These are phyloP conservation scores for Epinephelus awoara DNA, from an alignment of 2,797 vertebrate genomes.

Conservation along the genomic window DNA sequence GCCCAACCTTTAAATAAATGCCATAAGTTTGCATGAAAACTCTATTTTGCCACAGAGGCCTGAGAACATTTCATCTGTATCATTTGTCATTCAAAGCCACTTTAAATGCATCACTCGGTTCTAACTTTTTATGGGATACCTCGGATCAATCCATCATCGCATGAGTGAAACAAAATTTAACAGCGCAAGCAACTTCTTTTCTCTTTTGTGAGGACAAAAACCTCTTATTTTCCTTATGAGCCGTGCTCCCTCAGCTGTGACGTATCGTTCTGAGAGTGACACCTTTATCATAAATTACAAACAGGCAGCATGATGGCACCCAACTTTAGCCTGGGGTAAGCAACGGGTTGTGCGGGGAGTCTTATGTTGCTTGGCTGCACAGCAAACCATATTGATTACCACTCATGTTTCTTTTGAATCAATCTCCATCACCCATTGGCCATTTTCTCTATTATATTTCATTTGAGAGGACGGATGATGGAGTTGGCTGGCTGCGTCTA, in stretches of 20 bases:
- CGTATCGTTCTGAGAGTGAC: slow-evolving; percentile 71
- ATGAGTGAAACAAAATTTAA: slow-evolving; percentile 53
- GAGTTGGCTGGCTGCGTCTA: slow-evolving; percentile 43
- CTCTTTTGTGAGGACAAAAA: slow-evolving; percentile 52
- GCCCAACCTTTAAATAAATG: slow-evolving; percentile 13
- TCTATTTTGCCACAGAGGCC: slow-evolving; percentile 2
- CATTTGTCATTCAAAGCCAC: slow-evolving; percentile 56
- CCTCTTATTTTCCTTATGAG: slow-evolving; percentile 67
- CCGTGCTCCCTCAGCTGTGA: slow-evolving; percentile 60
- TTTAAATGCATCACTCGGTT: slow-evolving; percentile 53
- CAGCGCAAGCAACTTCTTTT: slow-evolving; percentile 48
- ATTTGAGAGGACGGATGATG: slow-evolving; percentile 74
- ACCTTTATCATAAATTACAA: slow-evolving; percentile 79
- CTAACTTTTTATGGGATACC: slow-evolving; percentile 46
- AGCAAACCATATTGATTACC: slow-evolving; percentile 81
- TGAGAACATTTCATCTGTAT: slow-evolving; percentile 29
- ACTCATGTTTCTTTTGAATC: slow-evolving; percentile 82
- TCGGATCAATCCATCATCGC: slow-evolving; percentile 64
- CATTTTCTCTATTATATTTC: slow-evolving; percentile 79
- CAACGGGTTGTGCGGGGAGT: slow-evolving; percentile 60
- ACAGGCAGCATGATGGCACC: slow-evolving; percentile 53
- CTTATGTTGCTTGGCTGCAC: slow-evolving; percentile 63
- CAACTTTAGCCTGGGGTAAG: slow-evolving; percentile 62
- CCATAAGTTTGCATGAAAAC: slow-evolving; percentile 25
- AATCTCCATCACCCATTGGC: slow-evolving; percentile 83